A percentile compares a stretch with the other conserved stretches of the same genome.
These are phyloP conservation scores for Melanogrammus aeglefinus DNA, from an alignment of 2,797 vertebrate species.

Conservation along the genomic window DNA sequence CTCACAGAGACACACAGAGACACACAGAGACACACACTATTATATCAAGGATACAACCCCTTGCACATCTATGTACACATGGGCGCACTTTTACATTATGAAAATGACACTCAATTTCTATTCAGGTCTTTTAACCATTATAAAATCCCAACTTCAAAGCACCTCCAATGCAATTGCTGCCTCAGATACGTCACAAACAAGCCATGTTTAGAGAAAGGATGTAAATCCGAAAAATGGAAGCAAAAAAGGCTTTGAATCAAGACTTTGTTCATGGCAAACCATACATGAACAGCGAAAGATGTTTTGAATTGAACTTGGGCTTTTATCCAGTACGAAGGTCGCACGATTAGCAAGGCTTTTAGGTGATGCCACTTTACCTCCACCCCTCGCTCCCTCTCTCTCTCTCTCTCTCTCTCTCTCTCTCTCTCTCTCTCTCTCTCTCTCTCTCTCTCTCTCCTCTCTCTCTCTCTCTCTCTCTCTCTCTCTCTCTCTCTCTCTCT, in stretches of 20 bases:
- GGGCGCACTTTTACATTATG: conserved; percentile 60
- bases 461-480: too few species aligned
- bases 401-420: too few species aligned
- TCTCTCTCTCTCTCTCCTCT: too few species aligned
- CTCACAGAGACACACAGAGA: too few species aligned
- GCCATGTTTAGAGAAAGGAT: conserved; percentile 68
- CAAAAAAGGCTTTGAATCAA: conserved; percentile 72
- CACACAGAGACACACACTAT: background rate
- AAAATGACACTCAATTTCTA: conserved; percentile 66
- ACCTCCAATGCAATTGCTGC: conserved; percentile 65
- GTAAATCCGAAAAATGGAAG: conserved; percentile 74
- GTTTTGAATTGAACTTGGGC: conserved; percentile 70
- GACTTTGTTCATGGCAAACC: conserved; percentile 66
- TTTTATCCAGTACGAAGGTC: conserved; percentile 76
- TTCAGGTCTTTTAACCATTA: conserved; percentile 56
- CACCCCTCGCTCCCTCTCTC: conserved; percentile 2
- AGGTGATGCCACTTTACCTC: conserved; percentile 49
- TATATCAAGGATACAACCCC: too few species aligned
- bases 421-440: too few species aligned
- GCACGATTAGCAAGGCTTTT: conserved; percentile 69
- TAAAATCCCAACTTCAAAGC: conserved; percentile 65
- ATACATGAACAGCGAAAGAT: conserved; percentile 65
- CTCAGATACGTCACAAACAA: conserved; percentile 76
- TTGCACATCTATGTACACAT: conserved; percentile 29
- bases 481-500: too few species aligned